Evolutionary conservation across 2,797 vertebrate genomes (phyloP), one percentile per base, ranked within the genome.

Genomic region (Platalea minor): DNA sequence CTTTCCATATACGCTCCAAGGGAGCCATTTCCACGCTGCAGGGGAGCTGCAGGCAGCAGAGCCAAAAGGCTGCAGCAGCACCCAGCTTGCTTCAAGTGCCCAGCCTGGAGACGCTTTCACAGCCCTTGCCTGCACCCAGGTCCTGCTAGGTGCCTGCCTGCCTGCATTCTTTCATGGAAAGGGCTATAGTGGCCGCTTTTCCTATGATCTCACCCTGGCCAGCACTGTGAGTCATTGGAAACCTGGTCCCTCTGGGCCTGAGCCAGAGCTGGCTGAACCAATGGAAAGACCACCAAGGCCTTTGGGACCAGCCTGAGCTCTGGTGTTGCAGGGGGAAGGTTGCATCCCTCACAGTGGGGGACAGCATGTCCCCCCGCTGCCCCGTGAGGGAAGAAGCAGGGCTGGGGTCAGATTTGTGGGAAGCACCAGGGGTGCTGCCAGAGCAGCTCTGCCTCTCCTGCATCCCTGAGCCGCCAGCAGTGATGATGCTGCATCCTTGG

Each of bases 1-100:
- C 54, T 7, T 24, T 70, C 51, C 1, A 0, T n/a, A 2, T 48
- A 4, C 0, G 1, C 53, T 56, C n/a, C 2, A 0, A 41, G 50
- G 46, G 43, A 94, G 50, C 29, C 25, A 3, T 65, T 57, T 60
- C 65, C 54, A 5, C 0, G 1, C 50, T 20, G 56, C 72, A 35
- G 70, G 46, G 50, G 7, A 73, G 64, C 64, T 74, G 84, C 45
- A 72, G 45, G 29, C 85, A 59, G 61, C 1, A 0, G 50, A 67
- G 45, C 39, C 59, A 25, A 21, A 76, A 54, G 35, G 21, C 53
- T 72, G 63, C 69, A 86, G 65, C 54, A 79, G 63, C 54, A 11
- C 33, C n/a, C 25, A 45, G 57, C 29, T 81, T 25, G 19, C 72
- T 50, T 41, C 50, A 20, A 0, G 2, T 24, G 12, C 63, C 60